phyloP scores from a whole-genome alignment of 2,888 invertebrate species.

The Oscheius myriophilus region DNA sequence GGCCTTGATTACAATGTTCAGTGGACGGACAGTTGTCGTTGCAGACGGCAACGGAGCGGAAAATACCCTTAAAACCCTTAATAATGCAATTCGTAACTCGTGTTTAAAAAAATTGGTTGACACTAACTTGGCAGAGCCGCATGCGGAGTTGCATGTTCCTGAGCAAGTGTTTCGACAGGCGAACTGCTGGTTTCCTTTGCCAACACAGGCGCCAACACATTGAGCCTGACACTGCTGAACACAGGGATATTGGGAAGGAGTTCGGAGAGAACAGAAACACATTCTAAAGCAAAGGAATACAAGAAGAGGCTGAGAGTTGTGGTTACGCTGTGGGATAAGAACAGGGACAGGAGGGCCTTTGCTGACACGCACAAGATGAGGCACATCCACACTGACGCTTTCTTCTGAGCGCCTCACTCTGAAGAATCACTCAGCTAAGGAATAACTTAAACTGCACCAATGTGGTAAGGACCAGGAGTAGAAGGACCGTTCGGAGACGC shows the following conservation, averaged over 20 bases:
- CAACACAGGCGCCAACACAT: conserved; percentile 27
- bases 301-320: neutral
- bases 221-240: conserved; percentile 24
- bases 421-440: neutral
- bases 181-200: conserved; percentile 12
- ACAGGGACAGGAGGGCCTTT: conserved; percentile 20
- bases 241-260: conserved; percentile 6
- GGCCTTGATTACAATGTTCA: conserved; percentile 21
- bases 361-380: conserved; percentile 26
- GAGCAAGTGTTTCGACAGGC: conserved; percentile 25
- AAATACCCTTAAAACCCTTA: too few relatives aligned
- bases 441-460: too few relatives aligned
- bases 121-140: conserved; percentile 23
- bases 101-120: too few relatives aligned
- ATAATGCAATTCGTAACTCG: too few relatives aligned
- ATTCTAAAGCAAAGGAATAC: neutral
- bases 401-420: conserved; percentile 25
- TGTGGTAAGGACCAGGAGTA: too few relatives aligned
- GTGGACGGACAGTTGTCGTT: neutral
- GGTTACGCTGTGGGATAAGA: conserved; percentile 21
- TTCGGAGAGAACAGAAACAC: conserved; percentile 6
- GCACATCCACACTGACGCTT: conserved; percentile 49
- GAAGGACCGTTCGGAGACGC: too few relatives aligned
- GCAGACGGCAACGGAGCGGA: conserved; percentile 1
- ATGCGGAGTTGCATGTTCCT: conserved; percentile 29